Percentiles rank a stretch among this genome's conserved stretches.
phyloP scores from a whole-genome alignment of 2,113 vertebrate genomes.

The Potamarius usumacintae region DNA sequence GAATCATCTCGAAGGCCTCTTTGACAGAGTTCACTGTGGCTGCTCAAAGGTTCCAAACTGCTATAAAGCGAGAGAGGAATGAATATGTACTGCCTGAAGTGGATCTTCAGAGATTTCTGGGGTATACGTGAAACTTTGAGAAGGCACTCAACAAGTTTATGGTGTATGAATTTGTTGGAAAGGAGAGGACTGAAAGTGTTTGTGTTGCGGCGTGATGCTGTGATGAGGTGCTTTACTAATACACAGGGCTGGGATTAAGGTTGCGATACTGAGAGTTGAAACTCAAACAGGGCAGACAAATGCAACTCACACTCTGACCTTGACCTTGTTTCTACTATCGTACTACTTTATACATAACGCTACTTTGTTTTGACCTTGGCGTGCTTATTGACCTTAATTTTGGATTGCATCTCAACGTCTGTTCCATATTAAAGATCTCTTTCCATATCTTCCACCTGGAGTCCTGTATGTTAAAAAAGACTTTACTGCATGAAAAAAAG shows the following conservation, averaged over 20 bases:
- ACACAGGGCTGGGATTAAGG: not conserved
- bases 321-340: too few relatives aligned
- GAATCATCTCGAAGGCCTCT: not conserved
- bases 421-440: too few relatives aligned
- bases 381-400: too few relatives aligned
- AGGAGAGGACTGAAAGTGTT: not conserved
- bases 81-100: not conserved
- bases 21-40: not conserved
- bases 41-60: constrained; percentile 2
- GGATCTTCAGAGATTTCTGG: not conserved
- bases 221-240: not conserved
- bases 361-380: too few relatives aligned
- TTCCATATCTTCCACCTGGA: too few relatives aligned
- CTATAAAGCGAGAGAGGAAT: not conserved
- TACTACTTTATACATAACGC: too few relatives aligned
- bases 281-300: not conserved
- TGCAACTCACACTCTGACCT: not conserved
- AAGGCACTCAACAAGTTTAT: not conserved
- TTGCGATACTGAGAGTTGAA: not conserved
- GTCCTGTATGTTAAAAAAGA: too few relatives aligned
- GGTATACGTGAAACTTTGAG: not conserved
- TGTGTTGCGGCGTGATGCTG: not conserved
- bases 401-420: too few relatives aligned
- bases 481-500: not conserved
- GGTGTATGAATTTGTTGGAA: not conserved